These are phyloP conservation scores for Drosophila helvetica DNA, from an alignment of 2,888 invertebrate species.

Conservation along the genomic window DNA sequence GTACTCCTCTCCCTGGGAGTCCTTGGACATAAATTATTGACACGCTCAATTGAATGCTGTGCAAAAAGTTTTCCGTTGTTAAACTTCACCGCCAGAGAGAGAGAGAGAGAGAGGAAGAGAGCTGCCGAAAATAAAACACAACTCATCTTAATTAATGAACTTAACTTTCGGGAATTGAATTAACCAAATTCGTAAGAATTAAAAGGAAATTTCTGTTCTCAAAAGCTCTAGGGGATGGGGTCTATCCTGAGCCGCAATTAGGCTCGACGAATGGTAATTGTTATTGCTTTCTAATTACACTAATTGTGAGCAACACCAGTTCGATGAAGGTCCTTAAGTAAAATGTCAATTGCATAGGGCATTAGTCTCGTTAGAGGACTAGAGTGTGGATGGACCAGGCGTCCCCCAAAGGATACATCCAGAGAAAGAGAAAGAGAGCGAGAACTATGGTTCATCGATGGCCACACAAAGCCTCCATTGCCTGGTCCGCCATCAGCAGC, in stretches of 20 bases:
- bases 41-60: constrained; percentile 41
- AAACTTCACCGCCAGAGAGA: constrained; percentile 8
- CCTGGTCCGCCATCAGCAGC: constrained; percentile 6
- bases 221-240: constrained; percentile 19
- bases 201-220: constrained; percentile 29
- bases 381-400: constrained; percentile 12
- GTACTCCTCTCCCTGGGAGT: not conserved
- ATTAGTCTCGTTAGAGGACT: constrained; percentile 62
- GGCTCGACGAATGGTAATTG: constrained; percentile 62
- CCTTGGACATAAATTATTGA: constrained; percentile 46
- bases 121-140: not conserved
- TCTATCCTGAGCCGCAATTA: constrained; percentile 37
- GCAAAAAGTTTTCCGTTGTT: constrained; percentile 20
- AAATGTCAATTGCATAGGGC: constrained; percentile 74
- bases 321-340: constrained; percentile 67
- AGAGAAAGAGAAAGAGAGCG: constrained; percentile 47
- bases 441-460: constrained; percentile 45
- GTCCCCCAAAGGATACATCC: not conserved
- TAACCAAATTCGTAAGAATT: constrained; percentile 55
- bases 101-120: too few species aligned
- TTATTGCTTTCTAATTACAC: constrained; percentile 79
- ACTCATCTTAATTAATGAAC: constrained; percentile 36
- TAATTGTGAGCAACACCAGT: constrained; percentile 56
- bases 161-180: constrained; percentile 28
- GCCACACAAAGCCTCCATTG: not conserved